These are phyloP conservation scores for Polymixis flavicincta DNA, from an alignment of 2,888 invertebrate species.

Conservation along the genomic window DNA sequence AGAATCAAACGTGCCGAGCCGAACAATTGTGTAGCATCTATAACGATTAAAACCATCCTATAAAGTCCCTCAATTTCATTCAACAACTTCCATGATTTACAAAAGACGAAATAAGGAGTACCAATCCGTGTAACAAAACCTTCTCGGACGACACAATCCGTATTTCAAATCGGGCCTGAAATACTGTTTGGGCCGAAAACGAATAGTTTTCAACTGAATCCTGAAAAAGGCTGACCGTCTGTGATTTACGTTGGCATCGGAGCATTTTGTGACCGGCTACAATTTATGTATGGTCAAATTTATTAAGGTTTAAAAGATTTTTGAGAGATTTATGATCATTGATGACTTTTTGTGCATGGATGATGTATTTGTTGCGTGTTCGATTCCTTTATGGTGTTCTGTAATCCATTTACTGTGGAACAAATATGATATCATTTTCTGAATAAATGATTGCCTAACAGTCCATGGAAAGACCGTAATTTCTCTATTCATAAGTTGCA, in stretches of 20 bases:
- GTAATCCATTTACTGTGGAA: background rate
- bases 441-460: background rate
- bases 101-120: conserved; percentile 4
- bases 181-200: conserved; percentile 45
- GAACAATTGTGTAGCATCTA: background rate
- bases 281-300: conserved; percentile 52
- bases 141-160: conserved; percentile 23
- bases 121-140: conserved; percentile 7
- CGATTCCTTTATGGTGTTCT: background rate
- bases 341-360: conserved; percentile 5
- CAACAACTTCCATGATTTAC: background rate
- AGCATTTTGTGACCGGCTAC: conserved; percentile 21
- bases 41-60: background rate
- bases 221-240: conserved; percentile 56
- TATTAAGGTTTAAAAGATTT: conserved; percentile 48
- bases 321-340: conserved; percentile 32
- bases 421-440: too few species aligned
- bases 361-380: background rate
- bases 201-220: conserved; percentile 55
- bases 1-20: background rate
- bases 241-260: conserved; percentile 55
- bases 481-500: background rate
- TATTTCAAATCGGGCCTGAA: conserved; percentile 54
- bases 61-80: background rate
- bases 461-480: background rate